Conservation (phyloP, 2,113 vertebrate genomes). For the Coreoperca whiteheadi region DNA sequence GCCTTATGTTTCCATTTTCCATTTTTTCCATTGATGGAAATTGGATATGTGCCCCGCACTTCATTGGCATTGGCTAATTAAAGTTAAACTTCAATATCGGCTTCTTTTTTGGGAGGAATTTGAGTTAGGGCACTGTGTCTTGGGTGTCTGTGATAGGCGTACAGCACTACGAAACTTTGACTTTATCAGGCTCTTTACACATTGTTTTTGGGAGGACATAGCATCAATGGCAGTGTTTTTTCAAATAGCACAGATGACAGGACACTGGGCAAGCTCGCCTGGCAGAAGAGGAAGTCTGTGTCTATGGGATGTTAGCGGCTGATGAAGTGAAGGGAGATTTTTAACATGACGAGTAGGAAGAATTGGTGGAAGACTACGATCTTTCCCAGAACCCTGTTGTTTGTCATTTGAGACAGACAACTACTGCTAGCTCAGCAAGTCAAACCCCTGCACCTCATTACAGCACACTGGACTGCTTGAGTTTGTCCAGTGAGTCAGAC, state of each 20-base stretch:
- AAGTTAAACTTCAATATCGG: conserved; percentile 26
- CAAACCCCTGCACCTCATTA: conserved; percentile 56
- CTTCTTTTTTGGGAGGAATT: neutral
- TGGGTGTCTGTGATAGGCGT: neutral
- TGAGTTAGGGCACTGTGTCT: neutral
- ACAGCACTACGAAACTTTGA: neutral
- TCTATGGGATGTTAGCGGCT: neutral
- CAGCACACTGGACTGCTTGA: conserved; percentile 8
- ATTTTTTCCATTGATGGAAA: conserved; percentile 3
- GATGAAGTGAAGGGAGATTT: conserved; percentile 2
- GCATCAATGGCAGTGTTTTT: neutral
- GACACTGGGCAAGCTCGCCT: neutral
- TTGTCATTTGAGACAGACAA: conserved; percentile 59
- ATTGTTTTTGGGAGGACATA: neutral
- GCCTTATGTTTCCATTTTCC: conserved; percentile 20
- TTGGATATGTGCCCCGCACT: conserved; percentile 21
- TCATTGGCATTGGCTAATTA: conserved; percentile 14
- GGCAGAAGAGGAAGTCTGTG: neutral
- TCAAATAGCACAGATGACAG: neutral
- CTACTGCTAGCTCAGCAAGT: conserved; percentile 62
- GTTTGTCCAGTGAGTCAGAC: conserved; percentile 35
- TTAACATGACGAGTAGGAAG: neutral
- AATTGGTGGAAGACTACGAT: conserved; percentile 11
- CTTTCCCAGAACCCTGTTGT: conserved; percentile 41
- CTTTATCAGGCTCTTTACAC: neutral